Evolutionary conservation across 1,140 invertebrate species (phyloP).

Genomic region (Zaprionus ghesquierei): DNA sequence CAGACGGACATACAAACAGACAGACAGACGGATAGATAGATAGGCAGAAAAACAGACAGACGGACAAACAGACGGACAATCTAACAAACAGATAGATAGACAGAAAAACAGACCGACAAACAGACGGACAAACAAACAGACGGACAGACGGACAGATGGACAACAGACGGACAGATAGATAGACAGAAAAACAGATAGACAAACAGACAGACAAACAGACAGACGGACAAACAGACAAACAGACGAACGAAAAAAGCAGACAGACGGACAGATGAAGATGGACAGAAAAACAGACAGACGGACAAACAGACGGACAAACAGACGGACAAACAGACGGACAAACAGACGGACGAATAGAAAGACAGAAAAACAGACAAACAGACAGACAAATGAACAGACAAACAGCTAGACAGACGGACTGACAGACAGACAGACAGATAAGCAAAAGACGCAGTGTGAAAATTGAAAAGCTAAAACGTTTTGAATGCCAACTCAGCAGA

Average conservation of each 20-base stretch:
- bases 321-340: neutral
- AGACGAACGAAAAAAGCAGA: no score
- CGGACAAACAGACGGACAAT: no score
- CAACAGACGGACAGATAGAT: neutral
- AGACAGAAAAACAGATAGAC: neutral
- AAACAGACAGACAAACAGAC: neutral
- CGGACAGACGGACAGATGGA: neutral
- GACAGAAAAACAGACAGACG: neutral
- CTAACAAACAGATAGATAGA: neutral
- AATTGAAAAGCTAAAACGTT: conserved; percentile 32
- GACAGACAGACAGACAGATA: neutral
- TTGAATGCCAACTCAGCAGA: conserved; percentile 32
- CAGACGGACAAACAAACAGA: neutral
- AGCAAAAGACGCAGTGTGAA: conserved; percentile 23
- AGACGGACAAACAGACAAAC: neutral
- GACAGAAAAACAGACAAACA: no score
- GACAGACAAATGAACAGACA: no score
- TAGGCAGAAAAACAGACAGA: conserved; percentile 14
- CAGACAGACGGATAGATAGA: neutral
- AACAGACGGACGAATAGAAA: no score
- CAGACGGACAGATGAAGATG: neutral
- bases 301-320: neutral
- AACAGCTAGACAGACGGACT: neutral
- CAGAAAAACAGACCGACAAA: neutral
- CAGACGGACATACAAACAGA: no score